These are phyloP conservation scores for Nomada lathburiana DNA, from an alignment of 2,888 invertebrate genomes.

Conservation along the genomic window DNA sequence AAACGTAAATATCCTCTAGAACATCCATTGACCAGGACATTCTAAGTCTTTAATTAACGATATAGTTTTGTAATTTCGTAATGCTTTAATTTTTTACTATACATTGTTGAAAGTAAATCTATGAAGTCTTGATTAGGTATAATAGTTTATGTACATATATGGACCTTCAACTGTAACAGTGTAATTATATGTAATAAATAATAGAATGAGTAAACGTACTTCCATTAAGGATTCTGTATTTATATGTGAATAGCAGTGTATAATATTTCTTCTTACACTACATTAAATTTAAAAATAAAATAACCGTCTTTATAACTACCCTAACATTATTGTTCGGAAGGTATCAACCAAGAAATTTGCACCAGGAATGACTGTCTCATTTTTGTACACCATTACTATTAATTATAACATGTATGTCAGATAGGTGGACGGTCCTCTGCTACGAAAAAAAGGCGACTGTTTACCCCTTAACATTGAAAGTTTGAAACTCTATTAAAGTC, in stretches of 20 bases:
- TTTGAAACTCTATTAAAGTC: constrained; percentile 61
- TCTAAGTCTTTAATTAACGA: constrained; percentile 7
- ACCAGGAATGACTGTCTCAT: constrained; percentile 47
- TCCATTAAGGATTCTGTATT: constrained; percentile 55
- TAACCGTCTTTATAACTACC: constrained; percentile 42
- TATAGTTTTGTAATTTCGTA: background rate
- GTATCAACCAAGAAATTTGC: constrained; percentile 41
- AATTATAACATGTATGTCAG: constrained; percentile 57
- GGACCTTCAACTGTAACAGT: background rate
- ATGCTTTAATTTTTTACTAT: constrained; percentile 1
- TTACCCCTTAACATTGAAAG: constrained; percentile 49
- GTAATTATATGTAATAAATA: background rate
- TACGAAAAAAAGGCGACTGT: constrained; percentile 62
- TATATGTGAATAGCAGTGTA: constrained; percentile 58
- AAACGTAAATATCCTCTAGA: constrained; percentile 86
- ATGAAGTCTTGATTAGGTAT: background rate
- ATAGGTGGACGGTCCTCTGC: constrained; percentile 75
- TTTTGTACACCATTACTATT: constrained; percentile 54
- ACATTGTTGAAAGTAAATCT: constrained; percentile 5
- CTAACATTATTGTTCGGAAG: constrained; percentile 36
- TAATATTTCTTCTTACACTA: constrained; percentile 56
- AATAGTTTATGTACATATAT: constrained; percentile 10
- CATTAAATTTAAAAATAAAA: constrained; percentile 56
- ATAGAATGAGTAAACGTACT: constrained; percentile 29
- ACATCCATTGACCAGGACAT: constrained; percentile 87